Conservation (phyloP, 2,888 invertebrate genomes). For the Leptogaster cylindrica region DNA sequence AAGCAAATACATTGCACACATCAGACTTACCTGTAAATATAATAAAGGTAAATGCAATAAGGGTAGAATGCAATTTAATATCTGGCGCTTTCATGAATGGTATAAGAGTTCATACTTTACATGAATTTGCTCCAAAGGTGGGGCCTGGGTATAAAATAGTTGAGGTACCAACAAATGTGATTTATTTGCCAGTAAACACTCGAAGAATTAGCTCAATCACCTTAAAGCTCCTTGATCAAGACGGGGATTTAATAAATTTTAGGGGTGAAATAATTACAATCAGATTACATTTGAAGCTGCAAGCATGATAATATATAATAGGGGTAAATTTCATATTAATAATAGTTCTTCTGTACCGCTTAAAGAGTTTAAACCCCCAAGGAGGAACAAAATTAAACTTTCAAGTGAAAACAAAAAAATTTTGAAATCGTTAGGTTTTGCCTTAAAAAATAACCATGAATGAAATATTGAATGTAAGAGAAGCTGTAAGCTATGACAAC, state of each 20-base stretch:
- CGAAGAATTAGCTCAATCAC: constrained; percentile 50
- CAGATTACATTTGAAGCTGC: constrained; percentile 48
- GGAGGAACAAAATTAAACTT: neutral
- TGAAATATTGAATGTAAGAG: constrained; percentile 26
- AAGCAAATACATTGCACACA: too few species aligned
- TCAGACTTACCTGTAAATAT: too few species aligned
- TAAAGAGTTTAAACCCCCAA: too few species aligned
- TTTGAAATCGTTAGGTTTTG: constrained; percentile 43
- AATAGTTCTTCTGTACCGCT: too few species aligned
- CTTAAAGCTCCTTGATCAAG: constrained; percentile 53
- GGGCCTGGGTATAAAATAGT: constrained; percentile 55
- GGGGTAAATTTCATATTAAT: too few species aligned
- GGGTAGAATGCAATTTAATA: constrained; percentile 20
- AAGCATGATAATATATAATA: constrained; percentile 16
- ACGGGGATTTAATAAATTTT: constrained; percentile 53
- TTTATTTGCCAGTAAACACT: constrained; percentile 54
- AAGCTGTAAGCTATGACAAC: constrained; percentile 48
- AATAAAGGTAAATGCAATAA: constrained; percentile 29
- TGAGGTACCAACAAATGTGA: constrained; percentile 53
- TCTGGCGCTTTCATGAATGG: constrained; percentile 37
- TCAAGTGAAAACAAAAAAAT: constrained; percentile 40
- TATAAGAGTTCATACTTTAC: constrained; percentile 52
- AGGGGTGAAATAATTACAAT: constrained; percentile 52
- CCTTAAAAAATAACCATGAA: constrained; percentile 44
- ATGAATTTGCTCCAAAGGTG: constrained; percentile 54